Base-by-base conservation (phyloP, 1,140 invertebrate species). In the Sweltsa coloradensis region DNA sequence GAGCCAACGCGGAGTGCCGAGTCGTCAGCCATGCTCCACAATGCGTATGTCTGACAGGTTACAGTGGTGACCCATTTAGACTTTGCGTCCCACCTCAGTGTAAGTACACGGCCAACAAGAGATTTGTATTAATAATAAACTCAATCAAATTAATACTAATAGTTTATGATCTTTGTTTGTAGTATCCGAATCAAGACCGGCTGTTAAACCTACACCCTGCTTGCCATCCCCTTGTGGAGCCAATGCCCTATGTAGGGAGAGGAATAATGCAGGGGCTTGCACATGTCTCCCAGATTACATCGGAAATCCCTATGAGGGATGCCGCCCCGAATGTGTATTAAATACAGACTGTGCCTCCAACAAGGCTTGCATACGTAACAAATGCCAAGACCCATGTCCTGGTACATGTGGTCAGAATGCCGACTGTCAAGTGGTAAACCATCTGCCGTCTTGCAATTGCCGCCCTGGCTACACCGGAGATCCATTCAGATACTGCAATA, bases 301-400 rank as follows among this genome's bases (percentile, higher is more conserved):
- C 36, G 83, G 81, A 46, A 81, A 81, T 59, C 81, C 83, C 36
- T 81, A 82, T 53, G 78, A 81, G 58, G 76, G 76, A 45, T 83
- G 83, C 58, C 66, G 81, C 47, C 79, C 81, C 3, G 81, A 85
- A 63, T 88, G 85, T 60, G 71, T 74, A 1, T 62, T 81, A 7
- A 79, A 83, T 55, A 72, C 76, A 1, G 83, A 89, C 53, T 89
- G 85, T 62, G 60, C 78, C 2, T 74, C 74, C 19, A 76, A 79
- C 50, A 73, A 76, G 56, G 78, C 81, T 11, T 89, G 85, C 57
- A 75, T 82, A 24, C 77, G 75, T 56, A 74, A 78, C 50, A 82
- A 79, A 65, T 89, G 85, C 60, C 65, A 71, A 45, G 75, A 88
- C 61, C 83, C 83, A 19, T 89, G 85, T 54, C 76, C 77, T n/a